A percentile compares a stretch with the other conserved stretches of the same genome.
phyloP scores from a whole-genome alignment of 2,113 vertebrate species.

The Fulmarus glacialis region DNA sequence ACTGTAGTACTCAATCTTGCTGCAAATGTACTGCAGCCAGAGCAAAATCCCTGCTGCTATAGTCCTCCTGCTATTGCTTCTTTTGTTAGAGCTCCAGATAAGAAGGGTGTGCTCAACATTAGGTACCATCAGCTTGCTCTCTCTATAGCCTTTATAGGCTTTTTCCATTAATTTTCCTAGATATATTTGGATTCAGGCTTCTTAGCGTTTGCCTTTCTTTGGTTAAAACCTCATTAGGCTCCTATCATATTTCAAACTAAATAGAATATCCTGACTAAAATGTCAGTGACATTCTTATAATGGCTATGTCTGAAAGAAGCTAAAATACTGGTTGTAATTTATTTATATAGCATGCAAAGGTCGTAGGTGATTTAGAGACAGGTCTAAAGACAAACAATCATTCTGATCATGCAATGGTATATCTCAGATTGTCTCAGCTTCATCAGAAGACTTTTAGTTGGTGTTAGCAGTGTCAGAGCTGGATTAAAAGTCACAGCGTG shows the following conservation, averaged over 20 bases:
- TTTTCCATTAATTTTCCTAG: slow-evolving; percentile 19
- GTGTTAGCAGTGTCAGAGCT: background rate
- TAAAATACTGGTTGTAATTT: slow-evolving; percentile 39
- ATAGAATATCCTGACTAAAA: slow-evolving; percentile 57
- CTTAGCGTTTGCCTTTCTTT: slow-evolving; percentile 9
- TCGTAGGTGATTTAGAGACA: slow-evolving; percentile 28
- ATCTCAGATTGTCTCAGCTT: background rate
- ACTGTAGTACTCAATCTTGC: background rate
- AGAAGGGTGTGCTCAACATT: background rate
- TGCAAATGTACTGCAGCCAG: background rate
- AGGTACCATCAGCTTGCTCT: background rate
- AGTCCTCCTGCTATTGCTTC: background rate
- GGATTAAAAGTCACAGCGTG: background rate
- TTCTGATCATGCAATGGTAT: background rate
- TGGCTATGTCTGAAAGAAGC: slow-evolving; percentile 12
- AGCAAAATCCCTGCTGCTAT: background rate
- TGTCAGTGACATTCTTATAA: slow-evolving; percentile 57
- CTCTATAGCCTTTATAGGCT: background rate
- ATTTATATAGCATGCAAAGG: slow-evolving; percentile 57
- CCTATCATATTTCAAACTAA: slow-evolving; percentile 49
- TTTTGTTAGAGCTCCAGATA: background rate
- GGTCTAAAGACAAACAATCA: slow-evolving; percentile 13
- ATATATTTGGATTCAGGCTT: background rate
- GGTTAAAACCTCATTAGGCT: slow-evolving; percentile 44
- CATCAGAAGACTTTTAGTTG: background rate